Evolutionary conservation across 1,140 invertebrate genomes (phyloP), one percentile per base, ranked within the genome.

Genomic region (Drosophila sucinea): DNA sequence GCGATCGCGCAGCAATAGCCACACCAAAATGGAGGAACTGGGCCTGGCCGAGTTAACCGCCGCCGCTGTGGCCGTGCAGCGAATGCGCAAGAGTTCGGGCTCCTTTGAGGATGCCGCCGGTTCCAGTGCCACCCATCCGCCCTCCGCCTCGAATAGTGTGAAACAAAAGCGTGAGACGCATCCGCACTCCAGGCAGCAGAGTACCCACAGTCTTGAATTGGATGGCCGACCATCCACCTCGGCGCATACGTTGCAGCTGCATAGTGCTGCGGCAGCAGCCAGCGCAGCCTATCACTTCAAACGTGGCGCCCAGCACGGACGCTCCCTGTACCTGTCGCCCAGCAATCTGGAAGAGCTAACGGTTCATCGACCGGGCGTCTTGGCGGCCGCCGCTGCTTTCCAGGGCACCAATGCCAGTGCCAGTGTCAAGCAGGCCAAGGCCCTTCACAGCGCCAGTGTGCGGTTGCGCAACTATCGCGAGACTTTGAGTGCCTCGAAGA

Each of bases 351-450:
- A 92, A 66, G 91, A 92, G 41, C 64, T 92, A 38, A 70, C 83
- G 32, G 81, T 92, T 30, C 90, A 91, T 30, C 64, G 90, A 27
- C 91, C 90, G 1, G 79, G 81, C 4, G 79, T 90, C 8, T 64
- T 92, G 54, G 89, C 91, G 4, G 84, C 90, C 0, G 86, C 85
- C 0, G 89, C 89, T 4, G 89, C 87, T 44, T 91, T 91, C 23
- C 83, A 90, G 44, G 91, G 90, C 83, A 91, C 90, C 70, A 91
- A 91, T 47, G 90, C 90, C 74, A 91, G 90, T 60, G 90, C 90
- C 60, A 91, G 82, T 41, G 83, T 84, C 6, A 91, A 91, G 62
- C 90, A 91, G 74, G 84, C 91, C n/a, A 92, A 92, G 62, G 91
- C 91, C 54, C 54, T 91, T 64, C 91, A 92, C 63, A 92, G 91